Evolutionary conservation across 2,888 invertebrate genomes (phyloP).

Genomic region (Vanessa cardui): DNA sequence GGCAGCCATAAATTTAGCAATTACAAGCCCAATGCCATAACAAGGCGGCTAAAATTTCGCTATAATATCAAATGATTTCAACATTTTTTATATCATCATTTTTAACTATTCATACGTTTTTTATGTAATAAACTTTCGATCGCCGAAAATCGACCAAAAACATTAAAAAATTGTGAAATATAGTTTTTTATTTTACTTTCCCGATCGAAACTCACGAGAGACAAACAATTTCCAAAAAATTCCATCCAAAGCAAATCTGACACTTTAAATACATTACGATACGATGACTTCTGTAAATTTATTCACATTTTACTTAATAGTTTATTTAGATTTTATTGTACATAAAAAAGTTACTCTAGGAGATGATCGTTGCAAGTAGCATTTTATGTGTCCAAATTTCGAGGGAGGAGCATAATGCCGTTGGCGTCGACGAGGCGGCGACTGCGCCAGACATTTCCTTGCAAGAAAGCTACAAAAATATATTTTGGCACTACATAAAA

Average conservation of each 20-base stretch:
- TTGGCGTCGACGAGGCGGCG: constrained; percentile 64
- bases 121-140: too few relatives aligned
- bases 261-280: background rate
- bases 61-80: background rate
- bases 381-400: constrained; percentile 48
- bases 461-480: constrained; percentile 65
- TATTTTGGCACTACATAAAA: constrained; percentile 63
- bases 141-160: too few relatives aligned
- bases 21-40: constrained; percentile 72
- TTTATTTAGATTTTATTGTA: too few relatives aligned
- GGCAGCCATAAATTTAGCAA: constrained; percentile 80
- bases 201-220: too few relatives aligned
- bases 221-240: too few relatives aligned
- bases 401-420: constrained; percentile 52
- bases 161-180: too few relatives aligned
- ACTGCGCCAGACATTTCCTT: constrained; percentile 60
- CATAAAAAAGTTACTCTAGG: constrained; percentile 13
- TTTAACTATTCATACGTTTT: too few relatives aligned
- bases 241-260: too few relatives aligned
- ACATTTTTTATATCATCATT: too few relatives aligned
- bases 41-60: constrained; percentile 62
- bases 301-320: too few relatives aligned
- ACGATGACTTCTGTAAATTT: too few relatives aligned
- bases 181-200: too few relatives aligned
- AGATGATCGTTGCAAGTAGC: constrained; percentile 35